phyloP scores from a whole-genome alignment of 2,113 vertebrate species.

The Hypocryptadius cinnamomeus region DNA sequence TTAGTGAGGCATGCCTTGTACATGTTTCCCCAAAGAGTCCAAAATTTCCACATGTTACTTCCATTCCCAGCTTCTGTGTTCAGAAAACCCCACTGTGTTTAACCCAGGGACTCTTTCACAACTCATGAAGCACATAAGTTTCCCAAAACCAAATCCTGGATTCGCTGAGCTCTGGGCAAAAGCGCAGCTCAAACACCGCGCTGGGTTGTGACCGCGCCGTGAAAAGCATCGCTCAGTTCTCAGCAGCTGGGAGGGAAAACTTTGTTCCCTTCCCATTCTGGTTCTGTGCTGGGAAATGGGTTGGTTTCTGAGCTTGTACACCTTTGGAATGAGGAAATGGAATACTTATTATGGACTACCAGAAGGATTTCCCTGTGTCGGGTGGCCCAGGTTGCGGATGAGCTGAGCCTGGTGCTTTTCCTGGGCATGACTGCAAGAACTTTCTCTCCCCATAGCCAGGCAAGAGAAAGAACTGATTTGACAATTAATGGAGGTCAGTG shows the following conservation, averaged over 20 bases:
- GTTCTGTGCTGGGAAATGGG: neutral
- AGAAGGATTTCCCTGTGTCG: neutral
- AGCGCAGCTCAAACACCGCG: neutral
- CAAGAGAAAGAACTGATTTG: neutral
- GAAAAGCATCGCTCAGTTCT: neutral
- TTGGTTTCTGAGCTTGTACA: neutral
- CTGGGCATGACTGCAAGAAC: neutral
- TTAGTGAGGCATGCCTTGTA: conserved; percentile 28
- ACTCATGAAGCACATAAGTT: conserved; percentile 20
- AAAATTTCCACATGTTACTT: neutral
- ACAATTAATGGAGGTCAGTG: neutral
- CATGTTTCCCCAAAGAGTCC: conserved; percentile 24
- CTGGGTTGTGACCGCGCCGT: neutral
- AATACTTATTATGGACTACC: neutral
- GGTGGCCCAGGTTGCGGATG: neutral
- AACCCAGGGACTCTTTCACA: conserved; percentile 27
- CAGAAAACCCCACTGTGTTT: neutral
- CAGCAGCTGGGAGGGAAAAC: neutral
- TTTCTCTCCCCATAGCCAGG: neutral
- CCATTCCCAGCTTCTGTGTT: neutral
- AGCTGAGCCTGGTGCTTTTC: neutral
- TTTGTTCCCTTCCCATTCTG: neutral
- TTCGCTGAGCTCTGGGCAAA: conserved; percentile 37
- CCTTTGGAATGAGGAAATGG: neutral
- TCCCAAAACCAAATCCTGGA: neutral